A percentile compares a stretch with the other conserved stretches of the same genome.
phyloP scores from a whole-genome alignment of 1,140 invertebrate species.

The Uloborus diversus region DNA sequence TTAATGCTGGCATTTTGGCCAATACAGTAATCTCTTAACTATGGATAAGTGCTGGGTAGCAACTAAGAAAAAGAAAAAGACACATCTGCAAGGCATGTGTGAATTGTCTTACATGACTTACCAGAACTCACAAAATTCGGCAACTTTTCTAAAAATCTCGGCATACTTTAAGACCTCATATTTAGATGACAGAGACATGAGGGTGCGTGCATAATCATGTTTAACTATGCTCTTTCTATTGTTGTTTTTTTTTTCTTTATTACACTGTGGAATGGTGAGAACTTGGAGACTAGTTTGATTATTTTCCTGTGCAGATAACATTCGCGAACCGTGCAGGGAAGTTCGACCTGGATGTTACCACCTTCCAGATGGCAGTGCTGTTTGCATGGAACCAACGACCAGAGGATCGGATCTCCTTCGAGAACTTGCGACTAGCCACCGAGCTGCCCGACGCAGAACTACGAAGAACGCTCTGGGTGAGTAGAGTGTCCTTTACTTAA shows the following conservation, averaged over 20 bases:
- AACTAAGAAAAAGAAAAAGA: too few species aligned
- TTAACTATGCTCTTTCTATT: background rate
- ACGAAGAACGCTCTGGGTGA: constrained; percentile 90
- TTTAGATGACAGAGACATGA: too few species aligned
- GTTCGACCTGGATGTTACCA: constrained; percentile 98
- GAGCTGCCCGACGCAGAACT: constrained; percentile 96
- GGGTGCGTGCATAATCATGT: background rate
- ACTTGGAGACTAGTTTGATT: too few species aligned
- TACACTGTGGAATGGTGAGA: background rate
- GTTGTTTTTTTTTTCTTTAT: constrained; percentile 48
- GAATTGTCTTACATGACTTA: too few species aligned
- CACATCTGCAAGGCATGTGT: too few species aligned
- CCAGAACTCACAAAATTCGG: too few species aligned
- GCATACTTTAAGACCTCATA: too few species aligned
- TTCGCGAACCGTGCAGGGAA: constrained; percentile 92
- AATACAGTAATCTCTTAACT: too few species aligned
- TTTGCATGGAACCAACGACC: constrained; percentile 98
- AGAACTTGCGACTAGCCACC: constrained; percentile 93
- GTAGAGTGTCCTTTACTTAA: too few species aligned
- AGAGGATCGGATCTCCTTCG: constrained; percentile 89
- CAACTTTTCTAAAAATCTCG: too few species aligned
- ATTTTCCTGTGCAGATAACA: constrained; percentile 75
- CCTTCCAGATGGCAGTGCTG: constrained; percentile 98
- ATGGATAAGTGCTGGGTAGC: too few species aligned
- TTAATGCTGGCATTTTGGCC: too few species aligned